Percentiles rank a stretch among this genome's conserved stretches.
phyloP scores from a whole-genome alignment of 2,797 vertebrate species.

The Galaxias olidus region DNA sequence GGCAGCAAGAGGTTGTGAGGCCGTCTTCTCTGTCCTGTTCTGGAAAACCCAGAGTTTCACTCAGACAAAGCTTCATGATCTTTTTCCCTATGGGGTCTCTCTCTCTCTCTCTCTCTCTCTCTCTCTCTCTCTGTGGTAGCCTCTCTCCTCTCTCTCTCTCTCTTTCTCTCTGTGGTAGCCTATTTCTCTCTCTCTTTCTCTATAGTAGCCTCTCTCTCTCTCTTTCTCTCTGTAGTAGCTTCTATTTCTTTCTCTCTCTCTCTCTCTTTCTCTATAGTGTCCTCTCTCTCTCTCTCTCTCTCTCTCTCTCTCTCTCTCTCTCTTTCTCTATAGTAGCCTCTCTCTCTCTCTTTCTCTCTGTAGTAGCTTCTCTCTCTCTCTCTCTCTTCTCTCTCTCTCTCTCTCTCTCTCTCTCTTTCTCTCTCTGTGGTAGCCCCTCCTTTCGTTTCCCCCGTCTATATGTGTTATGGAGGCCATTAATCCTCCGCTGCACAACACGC shows the following conservation, averaged over 20 bases:
- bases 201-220: not conserved
- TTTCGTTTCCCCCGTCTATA: conserved; percentile 75
- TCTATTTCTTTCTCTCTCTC: conserved; percentile 25
- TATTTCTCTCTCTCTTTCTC: too few species aligned
- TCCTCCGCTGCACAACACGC: conserved; percentile 75
- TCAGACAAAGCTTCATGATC: not conserved
- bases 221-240: conserved; percentile 12
- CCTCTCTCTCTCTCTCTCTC: not conserved
- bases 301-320: conserved; percentile 19
- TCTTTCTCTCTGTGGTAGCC: conserved; percentile 3
- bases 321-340: conserved; percentile 52
- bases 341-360: conserved; percentile 35
- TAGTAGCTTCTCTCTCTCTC: conserved; percentile 55
- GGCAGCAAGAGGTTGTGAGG: not conserved
- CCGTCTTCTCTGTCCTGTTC: too few species aligned
- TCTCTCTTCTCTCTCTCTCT: conserved; percentile 14
- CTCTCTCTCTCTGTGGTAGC: not conserved
- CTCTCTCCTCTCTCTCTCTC: not conserved
- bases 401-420: conserved; percentile 55
- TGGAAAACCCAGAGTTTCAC: too few species aligned
- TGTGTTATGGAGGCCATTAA: conserved; percentile 80
- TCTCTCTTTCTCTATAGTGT: conserved; percentile 18
- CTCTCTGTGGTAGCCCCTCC: conserved; percentile 63
- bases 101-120: conserved; percentile 15
- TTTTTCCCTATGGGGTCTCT: not conserved